Evolutionary conservation across 2,797 vertebrate species (phyloP), one percentile per base, ranked within the genome.

Genomic region (Manis javanica): DNA sequence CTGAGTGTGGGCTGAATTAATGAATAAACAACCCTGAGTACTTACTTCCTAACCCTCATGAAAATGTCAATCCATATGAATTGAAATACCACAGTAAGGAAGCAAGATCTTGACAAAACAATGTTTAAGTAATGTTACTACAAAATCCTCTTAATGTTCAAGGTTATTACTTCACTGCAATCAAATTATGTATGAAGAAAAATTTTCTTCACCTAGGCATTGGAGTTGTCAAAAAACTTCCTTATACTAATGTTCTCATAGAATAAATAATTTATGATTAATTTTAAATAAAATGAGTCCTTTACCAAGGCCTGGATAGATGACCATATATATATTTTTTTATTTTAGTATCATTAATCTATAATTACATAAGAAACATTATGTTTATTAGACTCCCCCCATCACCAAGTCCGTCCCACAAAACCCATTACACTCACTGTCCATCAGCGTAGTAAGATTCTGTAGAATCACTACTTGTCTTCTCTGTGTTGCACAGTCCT

Each of bases 211-310:
- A 86, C 42, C n/a, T 92, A 83, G 61, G 9, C 49, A 92, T 31
- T 29, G 5, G 49, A 59, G 29, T 53, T 96, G 39, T 55, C 78
- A 90, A 89, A 82, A 71, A 81, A 69, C n/a, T 68, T 79, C 31
- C 71, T 71, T 63, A 75, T 74, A 79, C 96, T 96, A 94, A 87
- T 91, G 39, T 83, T 64, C n/a, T 83, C 37, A 74, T 64, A 71
- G 49, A 95, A 2, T 87, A 83, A 96, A 92, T 96, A 89, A 94
- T 95, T 83, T 94, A 88, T 83, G n/a, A 37, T 51, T 92, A 94
- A 93, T 90, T 95, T 96, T 94, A 92, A 96, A 82, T 82, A 96
- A 96, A 97, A 92, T 68, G 66, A 95, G n/a, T 53, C 18, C 7
- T 90, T 92, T 92, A 29, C 71, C 51, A 82, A 95, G 26, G 24